Percentiles rank a stretch among this genome's conserved stretches.
These are phyloP conservation scores for Saturnia japonica DNA, from an alignment of 2,888 invertebrate genomes.

Conservation along the genomic window DNA sequence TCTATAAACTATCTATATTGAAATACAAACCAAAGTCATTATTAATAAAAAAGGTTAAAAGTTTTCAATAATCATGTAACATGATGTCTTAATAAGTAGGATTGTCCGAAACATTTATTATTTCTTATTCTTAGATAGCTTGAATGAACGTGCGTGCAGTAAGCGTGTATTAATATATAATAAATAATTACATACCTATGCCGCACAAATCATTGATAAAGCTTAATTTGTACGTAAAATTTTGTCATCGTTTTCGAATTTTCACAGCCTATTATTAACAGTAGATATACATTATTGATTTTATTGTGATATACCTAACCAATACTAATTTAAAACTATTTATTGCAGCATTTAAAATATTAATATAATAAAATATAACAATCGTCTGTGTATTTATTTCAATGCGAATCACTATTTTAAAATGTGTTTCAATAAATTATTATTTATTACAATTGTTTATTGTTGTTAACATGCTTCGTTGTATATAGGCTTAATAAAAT, in stretches of 20 bases:
- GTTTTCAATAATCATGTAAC: neutral
- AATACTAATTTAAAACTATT: neutral
- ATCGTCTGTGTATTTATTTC: too few relatives aligned
- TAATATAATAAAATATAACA: too few relatives aligned
- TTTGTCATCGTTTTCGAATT: slow-evolving; percentile 10
- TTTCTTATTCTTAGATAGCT: neutral
- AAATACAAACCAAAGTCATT: neutral
- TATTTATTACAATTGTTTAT: neutral
- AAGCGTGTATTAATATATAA: neutral
- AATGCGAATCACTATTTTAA: neutral
- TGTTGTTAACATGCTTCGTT: neutral
- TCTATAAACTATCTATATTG: neutral
- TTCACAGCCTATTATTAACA: slow-evolving; percentile 21
- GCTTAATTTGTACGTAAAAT: slow-evolving; percentile 22
- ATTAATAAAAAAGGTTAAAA: too few relatives aligned
- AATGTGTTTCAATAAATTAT: neutral
- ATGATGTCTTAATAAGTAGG: neutral
- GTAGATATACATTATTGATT: neutral
- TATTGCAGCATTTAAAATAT: neutral
- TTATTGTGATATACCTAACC: neutral
- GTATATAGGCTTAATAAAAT: neutral
- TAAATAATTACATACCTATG: neutral
- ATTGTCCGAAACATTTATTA: neutral
- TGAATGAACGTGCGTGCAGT: neutral
- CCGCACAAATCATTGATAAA: slow-evolving; percentile 14